Percentiles rank a stretch among this genome's conserved stretches.
Conservation (phyloP, 2,113 vertebrate species). For the Ptychochromis oligacanthus region DNA sequence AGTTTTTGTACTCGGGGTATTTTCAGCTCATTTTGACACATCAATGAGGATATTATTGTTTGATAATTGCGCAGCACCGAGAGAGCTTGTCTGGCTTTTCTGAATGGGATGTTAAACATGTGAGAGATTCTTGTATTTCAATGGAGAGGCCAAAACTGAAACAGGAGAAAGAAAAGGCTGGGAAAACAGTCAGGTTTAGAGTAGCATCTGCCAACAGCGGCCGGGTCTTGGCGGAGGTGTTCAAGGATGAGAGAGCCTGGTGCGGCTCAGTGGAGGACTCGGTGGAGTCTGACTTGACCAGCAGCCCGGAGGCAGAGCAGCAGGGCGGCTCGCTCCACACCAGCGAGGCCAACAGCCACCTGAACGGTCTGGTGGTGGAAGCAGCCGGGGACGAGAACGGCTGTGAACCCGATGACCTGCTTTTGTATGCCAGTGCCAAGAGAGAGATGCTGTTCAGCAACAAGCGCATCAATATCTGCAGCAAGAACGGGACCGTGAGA, state of each 20-base stretch:
- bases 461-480: constrained; percentile 94
- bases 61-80: constrained; percentile 40
- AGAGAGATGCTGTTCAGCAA: constrained; percentile 87
- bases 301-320: constrained; percentile 84
- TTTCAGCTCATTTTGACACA: constrained; percentile 63
- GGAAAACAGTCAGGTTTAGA: constrained; percentile 90
- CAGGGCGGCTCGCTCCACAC: constrained; percentile 69
- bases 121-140: constrained; percentile 66
- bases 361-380: constrained; percentile 78
- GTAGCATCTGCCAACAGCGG: constrained; percentile 94
- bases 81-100: constrained; percentile 15
- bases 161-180: constrained; percentile 73
- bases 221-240: constrained; percentile 91
- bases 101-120: constrained; percentile 75
- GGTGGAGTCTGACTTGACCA: constrained; percentile 86
- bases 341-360: constrained; percentile 86
- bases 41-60: constrained; percentile 61
- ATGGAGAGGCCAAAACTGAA: constrained; percentile 78
- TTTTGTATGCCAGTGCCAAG: constrained; percentile 87
- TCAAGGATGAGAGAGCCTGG: constrained; percentile 82
- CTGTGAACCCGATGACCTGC: constrained; percentile 86
- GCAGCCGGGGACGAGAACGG: constrained; percentile 78
- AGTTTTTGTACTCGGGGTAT: constrained; percentile 72
- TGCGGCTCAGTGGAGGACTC: constrained; percentile 75
- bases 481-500: constrained; percentile 96